phyloP scores from a whole-genome alignment of 1,140 invertebrate genomes.

The Micrasema longulum region DNA sequence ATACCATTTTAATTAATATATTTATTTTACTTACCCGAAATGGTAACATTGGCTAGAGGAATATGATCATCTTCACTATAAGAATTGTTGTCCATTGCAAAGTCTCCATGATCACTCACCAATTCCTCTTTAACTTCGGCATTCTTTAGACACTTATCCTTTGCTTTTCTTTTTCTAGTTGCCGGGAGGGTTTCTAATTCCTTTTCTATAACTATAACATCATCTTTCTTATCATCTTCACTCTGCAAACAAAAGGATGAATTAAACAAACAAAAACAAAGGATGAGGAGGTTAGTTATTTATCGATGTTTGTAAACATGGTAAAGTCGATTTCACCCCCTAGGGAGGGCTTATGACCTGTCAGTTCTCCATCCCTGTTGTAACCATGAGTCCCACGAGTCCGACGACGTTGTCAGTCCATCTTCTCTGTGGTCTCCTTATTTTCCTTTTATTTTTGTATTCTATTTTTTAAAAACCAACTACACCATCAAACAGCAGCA shows the following conservation, averaged over 20 bases:
- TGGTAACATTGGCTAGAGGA: slow-evolving; percentile 44
- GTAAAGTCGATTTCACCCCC: no score
- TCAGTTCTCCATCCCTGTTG: no score
- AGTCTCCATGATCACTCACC: slow-evolving; percentile 38
- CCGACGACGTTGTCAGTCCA: no score
- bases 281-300: not conserved
- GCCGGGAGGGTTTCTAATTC: not conserved
- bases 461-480: no score
- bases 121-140: slow-evolving; percentile 44
- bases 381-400: no score
- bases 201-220: not conserved
- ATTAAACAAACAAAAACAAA: slow-evolving; percentile 15
- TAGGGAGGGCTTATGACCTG: no score
- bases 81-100: slow-evolving; percentile 27
- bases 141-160: slow-evolving; percentile 6
- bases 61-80: slow-evolving; percentile 51
- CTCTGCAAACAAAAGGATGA: no score
- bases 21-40: slow-evolving; percentile 37
- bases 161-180: slow-evolving; percentile 15
- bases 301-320: no score
- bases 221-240: slow-evolving; percentile 40
- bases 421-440: no score
- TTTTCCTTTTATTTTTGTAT: no score
- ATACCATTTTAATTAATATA: no score
- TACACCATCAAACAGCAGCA: no score